These are phyloP conservation scores for Steinernema khuongi DNA, from an alignment of 1,140 invertebrate species.

Conservation along the genomic window DNA sequence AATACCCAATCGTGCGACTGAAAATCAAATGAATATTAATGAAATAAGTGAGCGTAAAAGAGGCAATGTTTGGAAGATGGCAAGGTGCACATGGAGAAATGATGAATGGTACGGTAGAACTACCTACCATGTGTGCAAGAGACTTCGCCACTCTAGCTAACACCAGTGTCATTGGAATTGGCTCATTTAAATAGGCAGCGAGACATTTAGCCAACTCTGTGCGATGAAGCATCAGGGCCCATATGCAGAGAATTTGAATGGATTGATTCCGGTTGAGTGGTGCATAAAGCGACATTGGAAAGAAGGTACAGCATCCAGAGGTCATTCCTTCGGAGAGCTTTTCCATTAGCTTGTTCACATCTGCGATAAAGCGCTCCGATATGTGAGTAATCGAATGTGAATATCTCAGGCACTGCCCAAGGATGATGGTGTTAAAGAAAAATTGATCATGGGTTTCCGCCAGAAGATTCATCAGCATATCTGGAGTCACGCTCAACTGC, in stretches of 20 bases:
- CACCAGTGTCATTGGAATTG: constrained; percentile 40
- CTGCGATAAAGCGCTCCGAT: constrained; percentile 31
- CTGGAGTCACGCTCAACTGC: constrained; percentile 30
- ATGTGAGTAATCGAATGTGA: constrained; percentile 30
- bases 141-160: constrained; percentile 41
- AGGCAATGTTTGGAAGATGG: no score
- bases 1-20: constrained; percentile 50
- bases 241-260: constrained; percentile 37
- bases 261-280: constrained; percentile 26
- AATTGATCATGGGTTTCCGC: constrained; percentile 32
- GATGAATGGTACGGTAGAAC: not conserved
- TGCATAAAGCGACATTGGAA: constrained; percentile 25
- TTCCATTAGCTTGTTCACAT: constrained; percentile 38
- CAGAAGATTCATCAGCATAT: constrained; percentile 33
- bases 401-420: constrained; percentile 45
- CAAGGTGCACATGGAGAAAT: no score
- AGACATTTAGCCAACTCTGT: constrained; percentile 39
- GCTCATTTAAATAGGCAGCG: constrained; percentile 41
- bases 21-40: constrained; percentile 11
- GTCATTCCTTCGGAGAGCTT: constrained; percentile 18
- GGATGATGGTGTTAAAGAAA: constrained; percentile 51
- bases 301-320: constrained; percentile 24
- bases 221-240: constrained; percentile 44
- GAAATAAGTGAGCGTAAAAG: not conserved
- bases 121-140: constrained; percentile 37